A percentile compares a stretch with the other conserved stretches of the same genome.
Conservation (phyloP, 2,888 invertebrate genomes). For the Chalcosyrphus nemorum region DNA sequence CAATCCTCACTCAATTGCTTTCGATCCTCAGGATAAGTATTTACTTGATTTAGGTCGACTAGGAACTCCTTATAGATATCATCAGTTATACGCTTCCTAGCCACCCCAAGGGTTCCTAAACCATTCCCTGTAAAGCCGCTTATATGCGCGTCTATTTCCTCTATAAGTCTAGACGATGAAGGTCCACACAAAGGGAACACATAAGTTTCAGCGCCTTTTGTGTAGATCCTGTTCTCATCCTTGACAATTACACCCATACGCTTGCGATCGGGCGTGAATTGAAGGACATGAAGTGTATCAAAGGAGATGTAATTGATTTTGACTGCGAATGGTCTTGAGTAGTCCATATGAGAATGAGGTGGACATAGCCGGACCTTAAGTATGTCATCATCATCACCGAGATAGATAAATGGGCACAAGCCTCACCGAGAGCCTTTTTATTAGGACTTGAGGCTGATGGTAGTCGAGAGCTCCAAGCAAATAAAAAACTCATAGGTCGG, state of each 20-base stretch:
- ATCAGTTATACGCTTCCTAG: conserved; percentile 85
- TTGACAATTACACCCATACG: conserved; percentile 95
- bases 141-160: conserved; percentile 83
- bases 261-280: conserved; percentile 95
- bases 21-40: conserved; percentile 79
- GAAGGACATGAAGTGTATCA: conserved; percentile 89
- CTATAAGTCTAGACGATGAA: conserved; percentile 80
- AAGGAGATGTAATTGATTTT: conserved; percentile 82
- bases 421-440: conserved; percentile 95
- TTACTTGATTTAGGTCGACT: conserved; percentile 79
- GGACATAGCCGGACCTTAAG: conserved; percentile 85
- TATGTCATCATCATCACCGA: conserved; percentile 87
- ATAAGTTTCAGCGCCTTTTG: conserved; percentile 92
- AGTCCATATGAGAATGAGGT: conserved; percentile 80
- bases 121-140: conserved; percentile 86
- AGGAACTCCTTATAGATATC: conserved; percentile 87
- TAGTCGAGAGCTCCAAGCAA: conserved; percentile 81
- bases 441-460: conserved; percentile 95
- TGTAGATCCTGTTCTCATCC: conserved; percentile 85
- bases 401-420: conserved; percentile 89
- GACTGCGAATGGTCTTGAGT: conserved; percentile 76
- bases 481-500: background rate
- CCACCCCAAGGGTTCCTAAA: conserved; percentile 92
- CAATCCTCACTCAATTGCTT: conserved; percentile 78
- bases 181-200: conserved; percentile 86